Conservation (phyloP, 2,888 invertebrate species). For the Aphodius sticticus region DNA sequence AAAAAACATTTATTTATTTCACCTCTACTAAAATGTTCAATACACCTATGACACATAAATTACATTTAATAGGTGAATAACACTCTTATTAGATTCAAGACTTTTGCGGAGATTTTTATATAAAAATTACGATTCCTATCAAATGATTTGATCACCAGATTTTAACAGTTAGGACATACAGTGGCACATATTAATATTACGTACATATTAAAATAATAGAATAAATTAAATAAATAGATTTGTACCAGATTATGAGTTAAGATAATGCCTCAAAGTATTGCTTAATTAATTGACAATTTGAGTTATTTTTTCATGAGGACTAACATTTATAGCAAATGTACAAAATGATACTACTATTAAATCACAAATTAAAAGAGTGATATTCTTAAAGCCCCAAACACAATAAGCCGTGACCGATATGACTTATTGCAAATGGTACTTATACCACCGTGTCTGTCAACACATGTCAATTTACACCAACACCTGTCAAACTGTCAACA, state of each 20-base stretch:
- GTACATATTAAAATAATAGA: neutral
- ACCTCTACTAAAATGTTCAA: neutral
- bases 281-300: neutral
- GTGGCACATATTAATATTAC: neutral
- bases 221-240: conserved; percentile 11
- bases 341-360: conserved; percentile 10
- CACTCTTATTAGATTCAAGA: neutral
- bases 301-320: neutral
- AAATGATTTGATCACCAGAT: neutral
- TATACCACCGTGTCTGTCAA: neutral
- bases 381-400: neutral
- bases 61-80: neutral
- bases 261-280: conserved; percentile 11
- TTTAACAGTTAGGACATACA: neutral
- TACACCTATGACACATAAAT: neutral
- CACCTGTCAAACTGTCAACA: neutral
- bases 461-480: neutral
- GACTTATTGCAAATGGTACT: too few species aligned
- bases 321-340: neutral
- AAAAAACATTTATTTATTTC: neutral
- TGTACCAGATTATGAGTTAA: conserved; percentile 23
- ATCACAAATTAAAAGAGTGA: conserved; percentile 28
- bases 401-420: too few species aligned
- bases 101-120: neutral
- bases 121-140: neutral